A percentile compares a stretch with the other conserved stretches of the same genome.
These are phyloP conservation scores for Gallinago undulata DNA, from an alignment of 2,113 vertebrate genomes.

Conservation along the genomic window DNA sequence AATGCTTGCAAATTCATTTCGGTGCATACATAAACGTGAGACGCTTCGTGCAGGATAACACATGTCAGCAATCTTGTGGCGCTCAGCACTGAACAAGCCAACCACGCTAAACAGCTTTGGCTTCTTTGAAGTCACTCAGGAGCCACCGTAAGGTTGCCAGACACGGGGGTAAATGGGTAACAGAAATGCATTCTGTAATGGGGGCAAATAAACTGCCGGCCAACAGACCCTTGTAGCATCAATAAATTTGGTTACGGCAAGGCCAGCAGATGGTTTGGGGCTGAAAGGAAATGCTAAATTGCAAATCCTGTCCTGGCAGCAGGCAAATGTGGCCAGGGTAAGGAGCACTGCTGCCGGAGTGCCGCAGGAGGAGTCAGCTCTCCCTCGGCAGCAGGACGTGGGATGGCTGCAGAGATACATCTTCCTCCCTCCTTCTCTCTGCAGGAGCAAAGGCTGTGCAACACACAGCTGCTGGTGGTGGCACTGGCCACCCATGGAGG, in stretches of 20 bases:
- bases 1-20: not conserved
- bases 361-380: not conserved
- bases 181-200: not conserved
- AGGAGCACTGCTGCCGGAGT: not conserved
- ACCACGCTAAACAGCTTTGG: not conserved
- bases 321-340: accelerated
- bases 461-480: not conserved
- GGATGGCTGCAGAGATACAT: not conserved
- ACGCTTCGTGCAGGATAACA: not conserved
- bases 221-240: not conserved
- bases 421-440: not conserved
- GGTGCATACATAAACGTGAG: not conserved
- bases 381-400: not conserved
- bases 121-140: not conserved
- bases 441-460: not conserved
- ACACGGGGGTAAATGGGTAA: not conserved
- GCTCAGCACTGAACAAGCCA: not conserved
- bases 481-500: not conserved
- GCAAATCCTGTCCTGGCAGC: not conserved
- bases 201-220: not conserved
- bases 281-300: not conserved
- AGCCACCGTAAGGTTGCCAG: not conserved
- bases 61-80: not conserved
- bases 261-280: not conserved
- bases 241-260: not conserved